Percentiles rank a stretch among this genome's conserved stretches.
These are phyloP conservation scores for Liparis tanakae DNA, from an alignment of 2,797 vertebrate species.

Conservation along the genomic window DNA sequence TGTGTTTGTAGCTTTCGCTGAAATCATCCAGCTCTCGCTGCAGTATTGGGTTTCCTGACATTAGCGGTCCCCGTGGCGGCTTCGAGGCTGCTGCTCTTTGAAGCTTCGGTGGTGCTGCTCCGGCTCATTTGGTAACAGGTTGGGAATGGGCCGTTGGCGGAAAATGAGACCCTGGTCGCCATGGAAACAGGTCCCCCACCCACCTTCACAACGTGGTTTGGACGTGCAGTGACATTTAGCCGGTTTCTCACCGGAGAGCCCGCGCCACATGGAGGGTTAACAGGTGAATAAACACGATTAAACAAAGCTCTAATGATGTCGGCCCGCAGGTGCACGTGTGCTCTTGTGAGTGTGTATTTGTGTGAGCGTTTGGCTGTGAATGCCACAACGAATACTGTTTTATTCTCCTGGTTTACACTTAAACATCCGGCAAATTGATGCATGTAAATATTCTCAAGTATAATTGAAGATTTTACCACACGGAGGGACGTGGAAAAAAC, in stretches of 20 bases:
- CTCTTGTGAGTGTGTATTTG: background rate
- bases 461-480: background rate
- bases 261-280: conserved; percentile 30
- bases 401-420: background rate
- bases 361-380: background rate
- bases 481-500: conserved; percentile 26
- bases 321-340: background rate
- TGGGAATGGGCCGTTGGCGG: conserved; percentile 91
- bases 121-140: conserved; percentile 95
- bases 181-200: conserved; percentile 85
- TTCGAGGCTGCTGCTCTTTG: conserved; percentile 81
- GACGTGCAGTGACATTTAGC: conserved; percentile 81
- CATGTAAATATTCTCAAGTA: background rate
- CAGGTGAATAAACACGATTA: conserved; percentile 33
- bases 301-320: conserved; percentile 15
- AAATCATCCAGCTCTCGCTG: conserved; percentile 64
- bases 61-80: conserved; percentile 86
- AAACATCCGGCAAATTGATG: background rate
- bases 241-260: conserved; percentile 46
- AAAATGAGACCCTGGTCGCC: conserved; percentile 92
- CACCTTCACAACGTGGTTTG: conserved; percentile 75
- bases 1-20: conserved; percentile 41
- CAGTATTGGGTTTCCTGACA: conserved; percentile 90
- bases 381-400: background rate
- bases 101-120: conserved; percentile 80